Percentiles rank a stretch among this genome's conserved stretches.
Evolutionary conservation across 2,113 vertebrate genomes (phyloP).

Genomic region (Cyphomyrus discorhynchus): DNA sequence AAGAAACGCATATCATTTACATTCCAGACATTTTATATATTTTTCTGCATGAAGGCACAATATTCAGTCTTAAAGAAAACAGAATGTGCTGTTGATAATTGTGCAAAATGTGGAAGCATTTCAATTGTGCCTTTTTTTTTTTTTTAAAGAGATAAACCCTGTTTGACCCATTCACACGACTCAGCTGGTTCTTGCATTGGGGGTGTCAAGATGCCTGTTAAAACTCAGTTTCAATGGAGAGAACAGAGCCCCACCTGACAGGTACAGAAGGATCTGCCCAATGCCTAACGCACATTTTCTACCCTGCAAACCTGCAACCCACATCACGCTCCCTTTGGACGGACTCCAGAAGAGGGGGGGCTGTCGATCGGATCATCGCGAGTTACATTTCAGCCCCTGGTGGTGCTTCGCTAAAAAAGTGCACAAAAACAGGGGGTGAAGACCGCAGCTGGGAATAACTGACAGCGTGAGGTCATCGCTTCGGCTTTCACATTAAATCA

Average conservation of each 20-base stretch:
- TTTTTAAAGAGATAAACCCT: slow-evolving; percentile 5
- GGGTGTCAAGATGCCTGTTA: not conserved
- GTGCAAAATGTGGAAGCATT: not conserved
- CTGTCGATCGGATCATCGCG: not conserved
- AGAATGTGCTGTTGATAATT: not conserved
- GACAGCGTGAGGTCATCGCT: not conserved
- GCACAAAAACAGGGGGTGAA: not conserved
- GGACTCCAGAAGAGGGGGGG: not conserved
- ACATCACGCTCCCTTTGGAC: not conserved
- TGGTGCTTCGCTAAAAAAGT: not conserved
- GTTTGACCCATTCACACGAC: not conserved
- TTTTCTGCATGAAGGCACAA: slow-evolving; percentile 3
- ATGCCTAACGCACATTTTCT: not conserved
- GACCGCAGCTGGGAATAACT: not conserved
- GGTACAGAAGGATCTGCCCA: not conserved
- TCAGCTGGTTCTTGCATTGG: not conserved
- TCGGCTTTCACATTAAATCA: not conserved
- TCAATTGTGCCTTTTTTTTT: not conserved
- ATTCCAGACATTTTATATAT: not conserved
- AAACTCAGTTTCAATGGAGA: not conserved
- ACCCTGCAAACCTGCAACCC: not conserved
- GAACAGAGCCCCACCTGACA: not conserved
- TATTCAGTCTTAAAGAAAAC: slow-evolving; percentile 8
- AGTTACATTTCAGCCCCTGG: not conserved
- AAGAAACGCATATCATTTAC: not conserved